Evolutionary conservation across 2,888 invertebrate species (phyloP), one percentile per base, ranked within the genome.

Genomic region (Nasonovia ribisnigri): DNA sequence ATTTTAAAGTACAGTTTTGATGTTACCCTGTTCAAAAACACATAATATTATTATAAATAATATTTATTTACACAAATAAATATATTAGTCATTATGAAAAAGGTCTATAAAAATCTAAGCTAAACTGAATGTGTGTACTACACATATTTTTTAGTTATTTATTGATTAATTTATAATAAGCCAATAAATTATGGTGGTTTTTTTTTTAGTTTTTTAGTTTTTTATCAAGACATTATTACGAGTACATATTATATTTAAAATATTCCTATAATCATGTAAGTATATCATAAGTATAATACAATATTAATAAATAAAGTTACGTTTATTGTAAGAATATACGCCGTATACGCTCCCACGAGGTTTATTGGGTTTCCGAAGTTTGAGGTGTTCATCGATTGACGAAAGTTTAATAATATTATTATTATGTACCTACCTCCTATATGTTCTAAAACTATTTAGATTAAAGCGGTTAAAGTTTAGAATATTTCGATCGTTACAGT

Each of bases 21-120:
- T 93, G 93, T 90, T 93, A 93, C 93, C 93, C 93, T 93, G 93
- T 93, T 93, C 26, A 84, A 42, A 93, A 84, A 93, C 42, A 93
- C 46, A 87, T 48, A 60, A 87, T 36, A 57, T 42, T 67, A 36
- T 90, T 36, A 90, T 51, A 20, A 90, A 51, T 60, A 8, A 88
- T 88, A 88, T 88, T 92, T 88, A 92, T 88, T 92, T 88, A 92
- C 77, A 92, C 16, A 26, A 48, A 60, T 46, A n/a, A 16, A 43
- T 54, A 54, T 43, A 20, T n/a, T 48, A 88, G 87, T 57, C 84
- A 11, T 86, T 10, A 57, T n/a, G 57, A 84, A 88, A 88, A 88
- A 87, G 16, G 10, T 51, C 60, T 60, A 36, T 60, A 92, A 67
- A 92, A 92, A 67, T 67, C 87, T 88, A 48, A 42, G 10, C 48